Conservation (phyloP, 2,888 invertebrate genomes). For the Epirrita christyi region DNA sequence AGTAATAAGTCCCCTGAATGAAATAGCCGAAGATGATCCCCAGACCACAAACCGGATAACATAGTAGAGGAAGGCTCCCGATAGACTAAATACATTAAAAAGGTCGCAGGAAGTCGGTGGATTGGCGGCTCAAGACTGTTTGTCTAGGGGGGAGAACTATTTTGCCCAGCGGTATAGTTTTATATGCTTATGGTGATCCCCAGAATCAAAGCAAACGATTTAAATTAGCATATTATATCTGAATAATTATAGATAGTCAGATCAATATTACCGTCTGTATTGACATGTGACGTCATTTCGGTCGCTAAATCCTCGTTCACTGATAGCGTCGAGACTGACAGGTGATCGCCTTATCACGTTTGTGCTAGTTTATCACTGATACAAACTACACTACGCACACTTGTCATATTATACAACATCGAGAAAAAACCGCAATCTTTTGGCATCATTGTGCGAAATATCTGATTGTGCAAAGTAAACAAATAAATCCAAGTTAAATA, state of each 20-base stretch:
- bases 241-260: slow-evolving; percentile 7
- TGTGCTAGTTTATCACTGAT: slow-evolving; percentile 33
- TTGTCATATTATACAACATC: slow-evolving; percentile 34
- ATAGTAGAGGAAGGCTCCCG: no score
- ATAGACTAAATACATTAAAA: no score
- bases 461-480: slow-evolving; percentile 30
- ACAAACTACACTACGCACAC: slow-evolving; percentile 16
- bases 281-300: slow-evolving; percentile 28
- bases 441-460: slow-evolving; percentile 21
- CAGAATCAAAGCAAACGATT: slow-evolving; percentile 5
- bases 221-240: slow-evolving; percentile 4
- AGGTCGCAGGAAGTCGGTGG: no score
- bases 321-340: slow-evolving; percentile 32
- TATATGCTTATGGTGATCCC: no score
- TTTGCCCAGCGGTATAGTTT: no score
- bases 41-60: no score
- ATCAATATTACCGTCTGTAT: slow-evolving; percentile 17
- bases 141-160: no score
- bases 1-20: slow-evolving; percentile 3
- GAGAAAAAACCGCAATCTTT: slow-evolving; percentile 21
- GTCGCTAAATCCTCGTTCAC: slow-evolving; percentile 23
- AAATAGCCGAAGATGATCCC: slow-evolving; percentile 7
- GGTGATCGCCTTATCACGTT: slow-evolving; percentile 36
- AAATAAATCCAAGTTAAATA: slow-evolving; percentile 13
- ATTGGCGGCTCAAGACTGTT: no score